These are phyloP conservation scores for Leguminivora glycinivorella DNA, from an alignment of 1,140 invertebrate genomes.

Conservation along the genomic window DNA sequence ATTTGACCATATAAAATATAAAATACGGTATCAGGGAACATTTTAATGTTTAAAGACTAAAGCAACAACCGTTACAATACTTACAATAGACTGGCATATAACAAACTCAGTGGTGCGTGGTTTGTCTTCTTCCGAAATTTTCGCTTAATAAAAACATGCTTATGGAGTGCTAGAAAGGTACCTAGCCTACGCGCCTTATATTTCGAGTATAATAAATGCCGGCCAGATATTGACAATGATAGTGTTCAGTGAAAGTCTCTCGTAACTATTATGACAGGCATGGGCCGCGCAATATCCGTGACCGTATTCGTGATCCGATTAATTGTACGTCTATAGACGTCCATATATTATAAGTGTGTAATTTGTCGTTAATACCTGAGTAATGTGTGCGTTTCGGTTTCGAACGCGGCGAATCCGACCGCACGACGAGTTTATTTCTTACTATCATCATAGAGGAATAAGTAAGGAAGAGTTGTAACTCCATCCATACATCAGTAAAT, in stretches of 20 bases:
- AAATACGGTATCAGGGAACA: too few relatives aligned
- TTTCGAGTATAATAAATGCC: slow-evolving; percentile 14
- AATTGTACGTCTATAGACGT: slow-evolving; percentile 16
- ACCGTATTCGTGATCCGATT: slow-evolving; percentile 15
- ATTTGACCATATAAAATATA: too few relatives aligned
- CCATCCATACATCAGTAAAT: too few relatives aligned
- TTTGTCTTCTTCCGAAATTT: too few relatives aligned
- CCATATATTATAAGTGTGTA: neutral
- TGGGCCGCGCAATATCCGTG: slow-evolving; percentile 24
- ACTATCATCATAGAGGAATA: too few relatives aligned
- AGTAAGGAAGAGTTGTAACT: too few relatives aligned
- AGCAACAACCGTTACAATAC: too few relatives aligned
- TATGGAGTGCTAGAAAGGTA: neutral
- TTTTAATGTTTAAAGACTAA: too few relatives aligned
- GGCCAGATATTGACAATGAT: slow-evolving; percentile 10
- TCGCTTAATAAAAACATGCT: neutral
- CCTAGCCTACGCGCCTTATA: neutral
- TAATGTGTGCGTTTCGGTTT: slow-evolving; percentile 4
- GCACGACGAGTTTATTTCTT: neutral
- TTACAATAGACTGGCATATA: too few relatives aligned
- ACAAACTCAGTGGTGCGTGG: too few relatives aligned
- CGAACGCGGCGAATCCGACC: neutral
- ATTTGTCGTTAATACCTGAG: slow-evolving; percentile 6
- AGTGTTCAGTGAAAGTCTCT: slow-evolving; percentile 12
- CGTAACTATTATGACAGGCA: slow-evolving; percentile 12